A percentile compares a stretch with the other conserved stretches of the same genome.
Conservation (phyloP, 1,140 invertebrate species). For the Hylaeus volcanicus region DNA sequence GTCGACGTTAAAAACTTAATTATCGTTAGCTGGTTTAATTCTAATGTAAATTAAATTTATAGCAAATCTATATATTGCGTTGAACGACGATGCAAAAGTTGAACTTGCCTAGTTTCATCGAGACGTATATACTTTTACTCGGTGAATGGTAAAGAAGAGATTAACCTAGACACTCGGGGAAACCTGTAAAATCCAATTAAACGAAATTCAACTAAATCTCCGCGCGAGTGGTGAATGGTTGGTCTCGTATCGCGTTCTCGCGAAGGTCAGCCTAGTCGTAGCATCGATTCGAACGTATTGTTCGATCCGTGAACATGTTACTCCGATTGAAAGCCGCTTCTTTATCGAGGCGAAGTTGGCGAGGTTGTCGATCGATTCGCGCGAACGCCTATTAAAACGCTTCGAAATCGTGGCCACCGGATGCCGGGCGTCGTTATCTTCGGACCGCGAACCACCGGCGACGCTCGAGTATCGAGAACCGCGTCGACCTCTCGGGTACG, state of each 20-base stretch:
- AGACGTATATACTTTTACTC: too few relatives aligned
- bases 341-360: background rate
- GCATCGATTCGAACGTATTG: slow-evolving; percentile 21
- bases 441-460: slow-evolving; percentile 33
- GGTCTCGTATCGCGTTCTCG: slow-evolving; percentile 29
- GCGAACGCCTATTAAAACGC: slow-evolving; percentile 6
- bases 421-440: slow-evolving; percentile 25
- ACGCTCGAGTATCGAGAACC: slow-evolving; percentile 36
- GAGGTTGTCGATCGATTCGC: slow-evolving; percentile 11
- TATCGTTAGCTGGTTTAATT: too few relatives aligned
- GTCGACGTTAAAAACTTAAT: too few relatives aligned
- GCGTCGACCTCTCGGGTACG: slow-evolving; percentile 18
- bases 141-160: slow-evolving; percentile 11
- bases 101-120: too few relatives aligned
- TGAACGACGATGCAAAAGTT: too few relatives aligned
- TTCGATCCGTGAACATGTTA: slow-evolving; percentile 15
- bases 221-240: slow-evolving; percentile 14
- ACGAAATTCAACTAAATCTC: slow-evolving; percentile 8
- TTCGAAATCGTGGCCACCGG: slow-evolving; percentile 32
- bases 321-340: slow-evolving; percentile 7
- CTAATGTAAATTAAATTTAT: too few relatives aligned
- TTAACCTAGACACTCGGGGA: slow-evolving; percentile 4
- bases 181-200: slow-evolving; percentile 37
- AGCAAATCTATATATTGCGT: too few relatives aligned
- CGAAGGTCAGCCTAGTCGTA: slow-evolving; percentile 42